Percentiles rank a stretch among this genome's conserved stretches.
Conservation (phyloP, 2,888 invertebrate genomes). For the Lepidocyrtoides sp. region DNA sequence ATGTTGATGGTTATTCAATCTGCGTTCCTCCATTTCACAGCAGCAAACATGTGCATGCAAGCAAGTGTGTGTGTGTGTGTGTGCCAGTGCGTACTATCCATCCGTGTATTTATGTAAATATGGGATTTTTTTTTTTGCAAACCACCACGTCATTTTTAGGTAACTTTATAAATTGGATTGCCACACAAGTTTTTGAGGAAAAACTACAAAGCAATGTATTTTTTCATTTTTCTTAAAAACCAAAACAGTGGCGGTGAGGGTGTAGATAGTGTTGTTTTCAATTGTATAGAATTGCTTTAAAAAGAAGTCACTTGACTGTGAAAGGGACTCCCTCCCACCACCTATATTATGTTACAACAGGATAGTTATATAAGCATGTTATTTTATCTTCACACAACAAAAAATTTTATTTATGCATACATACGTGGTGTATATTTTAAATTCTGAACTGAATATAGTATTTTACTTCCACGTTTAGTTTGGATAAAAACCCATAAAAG, state of each 20-base stretch:
- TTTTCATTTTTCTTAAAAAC: neutral
- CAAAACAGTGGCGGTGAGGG: constrained; percentile 5
- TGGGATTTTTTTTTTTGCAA: no score
- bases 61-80: neutral
- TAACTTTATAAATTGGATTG: constrained; percentile 1
- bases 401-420: neutral
- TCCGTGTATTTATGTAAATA: neutral
- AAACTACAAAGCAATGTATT: neutral
- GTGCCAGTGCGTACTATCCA: no score
- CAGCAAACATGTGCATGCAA: neutral
- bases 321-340: constrained; percentile 44
- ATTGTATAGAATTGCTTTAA: constrained; percentile 8
- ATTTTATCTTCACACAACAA: neutral
- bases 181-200: neutral
- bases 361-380: neutral
- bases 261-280: neutral
- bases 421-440: neutral
- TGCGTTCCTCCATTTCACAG: neutral
- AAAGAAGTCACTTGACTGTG: constrained; percentile 35
- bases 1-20: constrained; percentile 47
- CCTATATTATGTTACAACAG: constrained; percentile 16
- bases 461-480: neutral
- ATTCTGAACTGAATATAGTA: neutral
- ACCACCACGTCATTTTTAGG: no score
- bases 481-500: neutral